Percentiles rank a stretch among this genome's conserved stretches.
phyloP scores from a whole-genome alignment of 2,113 vertebrate genomes.

The Corythoichthys intestinalis region DNA sequence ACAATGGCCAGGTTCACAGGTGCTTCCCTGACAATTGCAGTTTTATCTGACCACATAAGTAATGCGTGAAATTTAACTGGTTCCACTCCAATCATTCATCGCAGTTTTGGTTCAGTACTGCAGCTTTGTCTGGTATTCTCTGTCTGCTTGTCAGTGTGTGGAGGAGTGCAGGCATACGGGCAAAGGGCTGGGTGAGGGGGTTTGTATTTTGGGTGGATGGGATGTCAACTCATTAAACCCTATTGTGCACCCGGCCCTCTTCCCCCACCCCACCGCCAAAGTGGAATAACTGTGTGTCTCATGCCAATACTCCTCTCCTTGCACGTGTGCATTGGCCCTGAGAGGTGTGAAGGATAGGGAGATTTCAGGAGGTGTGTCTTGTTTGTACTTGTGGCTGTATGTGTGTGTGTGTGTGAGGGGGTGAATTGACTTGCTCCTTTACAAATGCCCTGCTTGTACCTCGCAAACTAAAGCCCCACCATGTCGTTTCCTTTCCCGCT shows the following conservation, averaged over 20 bases:
- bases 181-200: slow-evolving; percentile 35
- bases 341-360: slow-evolving; percentile 22
- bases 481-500: slow-evolving; percentile 60
- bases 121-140: slow-evolving; percentile 28
- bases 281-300: slow-evolving; percentile 57
- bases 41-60: slow-evolving; percentile 1
- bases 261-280: slow-evolving; percentile 22
- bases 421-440: slow-evolving; percentile 55
- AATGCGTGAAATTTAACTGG: slow-evolving; percentile 12
- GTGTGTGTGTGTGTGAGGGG: background rate
- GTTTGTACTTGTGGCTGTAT: background rate
- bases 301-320: slow-evolving; percentile 61
- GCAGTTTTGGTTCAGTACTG: slow-evolving; percentile 38
- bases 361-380: slow-evolving; percentile 13
- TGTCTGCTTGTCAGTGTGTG: slow-evolving; percentile 47
- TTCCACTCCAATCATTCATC: slow-evolving; percentile 11
- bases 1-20: background rate
- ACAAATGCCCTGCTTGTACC: slow-evolving; percentile 59
- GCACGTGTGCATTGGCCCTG: slow-evolving; percentile 31
- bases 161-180: slow-evolving; percentile 22
- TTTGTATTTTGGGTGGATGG: slow-evolving; percentile 47
- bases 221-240: slow-evolving; percentile 71
- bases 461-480: slow-evolving; percentile 63
- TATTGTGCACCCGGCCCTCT: slow-evolving; percentile 41
- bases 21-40: background rate